These are phyloP conservation scores for Ceyx margarethae DNA, from an alignment of 2,113 vertebrate genomes.

Conservation along the genomic window DNA sequence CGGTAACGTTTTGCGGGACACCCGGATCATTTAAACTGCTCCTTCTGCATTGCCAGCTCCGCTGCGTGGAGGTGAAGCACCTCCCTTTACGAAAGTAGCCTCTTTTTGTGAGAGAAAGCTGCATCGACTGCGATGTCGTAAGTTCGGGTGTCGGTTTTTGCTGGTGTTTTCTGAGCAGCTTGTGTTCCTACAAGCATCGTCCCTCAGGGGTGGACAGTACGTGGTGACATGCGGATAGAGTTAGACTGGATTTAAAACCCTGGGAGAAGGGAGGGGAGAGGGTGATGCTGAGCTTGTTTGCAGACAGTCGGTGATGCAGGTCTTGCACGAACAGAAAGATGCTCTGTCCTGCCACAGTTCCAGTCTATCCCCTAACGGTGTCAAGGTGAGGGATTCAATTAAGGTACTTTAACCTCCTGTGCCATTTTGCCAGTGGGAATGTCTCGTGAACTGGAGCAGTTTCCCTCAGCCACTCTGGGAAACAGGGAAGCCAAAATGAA, in stretches of 20 bases:
- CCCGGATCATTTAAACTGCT: neutral
- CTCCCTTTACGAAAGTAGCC: fast-evolving
- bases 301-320: neutral
- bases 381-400: neutral
- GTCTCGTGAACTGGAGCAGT: neutral
- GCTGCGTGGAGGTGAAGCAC: neutral
- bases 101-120: neutral
- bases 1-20: neutral
- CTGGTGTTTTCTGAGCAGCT: neutral
- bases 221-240: fast-evolving
- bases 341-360: neutral
- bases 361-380: neutral
- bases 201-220: neutral
- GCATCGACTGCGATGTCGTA: neutral
- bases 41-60: neutral
- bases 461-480: neutral
- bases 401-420: neutral
- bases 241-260: neutral
- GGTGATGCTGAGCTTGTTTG: neutral
- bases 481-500: neutral
- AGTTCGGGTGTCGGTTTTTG: neutral
- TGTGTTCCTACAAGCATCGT: neutral
- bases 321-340: neutral
- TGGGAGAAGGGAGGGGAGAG: neutral
- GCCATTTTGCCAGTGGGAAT: neutral